Base-by-base conservation (phyloP, 2,888 invertebrate species). In the Schizotus pectinicornis region DNA sequence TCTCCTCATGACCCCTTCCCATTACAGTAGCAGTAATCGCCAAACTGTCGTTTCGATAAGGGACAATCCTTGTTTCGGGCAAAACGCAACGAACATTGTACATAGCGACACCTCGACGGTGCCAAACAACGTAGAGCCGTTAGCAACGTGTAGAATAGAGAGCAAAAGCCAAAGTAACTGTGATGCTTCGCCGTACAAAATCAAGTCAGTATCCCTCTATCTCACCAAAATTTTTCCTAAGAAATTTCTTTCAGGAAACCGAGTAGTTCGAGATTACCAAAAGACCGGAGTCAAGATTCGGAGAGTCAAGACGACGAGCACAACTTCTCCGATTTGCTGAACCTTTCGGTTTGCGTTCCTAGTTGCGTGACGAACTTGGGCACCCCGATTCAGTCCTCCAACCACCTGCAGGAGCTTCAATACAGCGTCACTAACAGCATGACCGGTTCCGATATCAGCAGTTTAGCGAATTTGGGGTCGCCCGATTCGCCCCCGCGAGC, bases 401-500 rank as follows among this genome's bases (percentile, higher is more conserved):
- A 67, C 13, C 71, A 71, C 13, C 61, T 73, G 22, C 70, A 73
- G 33, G 73, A 75, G 41, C 66, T 75, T 42, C 72, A 73, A 11
- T 77, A 75, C 53, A 77, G 77, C 43, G 76, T 78, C 9, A 77
- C 79, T 3, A 80, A 78, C 66, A 79, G 79, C 59, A 79, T 79
- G 68, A 79, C 77, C 6, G 71, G 85, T 49, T 87, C 88, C n/a
- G 88, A 87, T 69, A 85, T 88, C 55, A 88, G 88, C 71, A 88
- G 88, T 75, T 77, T 88, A 66, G 86, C 86, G 6, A 88, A 88
- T 72, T 75, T 84, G 57, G 87, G 86, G 43, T 87, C 88, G 6
- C 87, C 87, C 30, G 86, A 85, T 65, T 92, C 92, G 0, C 92
- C 92, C 0, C 92, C 92, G 0, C 85, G 88, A 67, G 90, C 91